Evolutionary conservation across 2,888 invertebrate genomes (phyloP).

Genomic region (Pegoplata infirma): DNA sequence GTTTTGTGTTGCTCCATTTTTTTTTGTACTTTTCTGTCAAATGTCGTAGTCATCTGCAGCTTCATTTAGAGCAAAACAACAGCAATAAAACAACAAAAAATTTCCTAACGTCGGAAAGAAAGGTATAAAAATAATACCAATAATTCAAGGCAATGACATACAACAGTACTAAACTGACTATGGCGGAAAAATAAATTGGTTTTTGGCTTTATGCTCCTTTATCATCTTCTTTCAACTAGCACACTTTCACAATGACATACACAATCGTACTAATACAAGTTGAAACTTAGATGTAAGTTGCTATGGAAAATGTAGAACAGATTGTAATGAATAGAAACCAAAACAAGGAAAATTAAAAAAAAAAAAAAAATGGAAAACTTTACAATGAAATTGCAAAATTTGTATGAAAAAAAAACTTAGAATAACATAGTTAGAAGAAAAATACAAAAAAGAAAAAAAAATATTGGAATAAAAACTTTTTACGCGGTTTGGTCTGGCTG

Average conservation of each 20-base stretch:
- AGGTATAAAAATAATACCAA: constrained; percentile 40
- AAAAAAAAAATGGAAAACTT: constrained; percentile 16
- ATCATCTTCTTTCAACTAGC: constrained; percentile 25
- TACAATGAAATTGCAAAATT: constrained; percentile 17
- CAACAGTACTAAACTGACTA: constrained; percentile 36
- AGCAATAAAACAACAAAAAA: not conserved
- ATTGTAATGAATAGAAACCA: constrained; percentile 50
- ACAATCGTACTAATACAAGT: not conserved
- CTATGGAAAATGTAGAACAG: not conserved
- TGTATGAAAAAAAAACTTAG: constrained; percentile 20
- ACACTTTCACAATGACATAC: too few species aligned
- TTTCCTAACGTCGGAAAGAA: not conserved
- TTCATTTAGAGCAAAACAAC: not conserved
- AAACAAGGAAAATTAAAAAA: constrained; percentile 8
- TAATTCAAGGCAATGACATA: constrained; percentile 55
- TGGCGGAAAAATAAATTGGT: constrained; percentile 58
- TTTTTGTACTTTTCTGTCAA: not conserved
- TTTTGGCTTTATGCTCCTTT: constrained; percentile 56
- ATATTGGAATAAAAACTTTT: constrained; percentile 30
- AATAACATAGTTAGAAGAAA: not conserved
- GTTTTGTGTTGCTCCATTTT: not conserved
- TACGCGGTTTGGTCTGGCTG: constrained; percentile 46
- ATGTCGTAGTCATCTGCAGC: constrained; percentile 8
- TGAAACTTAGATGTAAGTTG: not conserved
- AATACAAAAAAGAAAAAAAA: not conserved